Base-by-base conservation (phyloP, 64 coral and sea anemone genomes). In the Pocillopora damicornis region DNA sequence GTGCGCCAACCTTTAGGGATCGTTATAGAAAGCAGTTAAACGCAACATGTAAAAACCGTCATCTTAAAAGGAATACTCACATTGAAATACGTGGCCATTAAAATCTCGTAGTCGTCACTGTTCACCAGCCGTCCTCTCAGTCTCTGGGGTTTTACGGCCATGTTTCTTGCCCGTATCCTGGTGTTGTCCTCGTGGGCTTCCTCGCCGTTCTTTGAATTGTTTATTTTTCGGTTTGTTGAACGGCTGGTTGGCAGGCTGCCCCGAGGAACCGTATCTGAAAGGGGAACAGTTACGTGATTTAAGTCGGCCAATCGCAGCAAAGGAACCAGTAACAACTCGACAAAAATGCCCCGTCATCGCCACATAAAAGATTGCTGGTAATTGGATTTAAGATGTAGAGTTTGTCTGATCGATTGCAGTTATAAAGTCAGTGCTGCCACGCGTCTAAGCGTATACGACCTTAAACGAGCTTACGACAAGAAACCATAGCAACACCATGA, bases 221-320 rank as follows among this genome's bases (percentile, higher is more conserved):
- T 90, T 90, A 14, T 79, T 83, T 81, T 90, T 90, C 16, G 42
- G 89, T 83, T 90, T 90, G 58, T 81, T 76, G 58, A 76, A 90
- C 15, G 80, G 58, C 11, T 84, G 89, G 20, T 82, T 90, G 13
- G 36, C 34, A 64, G 66, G 58, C n/a, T 90, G 89, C 13, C 37
- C 63, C 15, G 89, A 30, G 61, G 67, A 75, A 61, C 58, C 68
- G 59, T 75, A 90, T 63, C 89, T 90, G 30, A 23, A 76, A 90
- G 6, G 42, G 72, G 9, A 61, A 61, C 2, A 51, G 7, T 51
- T 7, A 51, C 42, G 42, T 51, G 42, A 51, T 7, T 51, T 51
- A 30, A 51, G 42, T 51, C 42, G 42, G 42, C 42, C 42, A 51
- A 51, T 51, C 42, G 7, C 42, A 51, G 7, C 2, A 0, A 51